Base-by-base conservation (phyloP, 2,113 vertebrate species). In the Mobula birostris region DNA sequence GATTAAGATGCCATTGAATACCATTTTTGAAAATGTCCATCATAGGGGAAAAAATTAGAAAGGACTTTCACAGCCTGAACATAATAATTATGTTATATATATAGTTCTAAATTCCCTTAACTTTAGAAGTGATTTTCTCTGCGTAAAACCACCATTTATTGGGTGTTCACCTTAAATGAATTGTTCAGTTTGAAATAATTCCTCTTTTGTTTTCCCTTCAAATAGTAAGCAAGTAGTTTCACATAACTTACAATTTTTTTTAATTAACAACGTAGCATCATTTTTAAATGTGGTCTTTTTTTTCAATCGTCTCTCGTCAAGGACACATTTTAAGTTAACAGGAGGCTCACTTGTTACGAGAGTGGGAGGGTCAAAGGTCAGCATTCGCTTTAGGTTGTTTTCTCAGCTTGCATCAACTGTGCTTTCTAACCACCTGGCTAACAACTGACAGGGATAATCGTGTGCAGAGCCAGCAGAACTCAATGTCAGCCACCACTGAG, bases 261-360 rank as follows among this genome's bases (percentile, higher is more conserved):
- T 74, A 24, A 56, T 90, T 2, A 74, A 21, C 68, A 93, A 93
- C 11, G 32, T 72, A 72, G 36, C 68, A 74, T 93, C 74, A 93
- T 72, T 93, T 93, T 93, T 40, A 27, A 48, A 21, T 12, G 5
- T 29, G 61, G 91, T 29, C 24, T 76, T 76, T 29, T 76, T 27
- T 93, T 36, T 21, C 48, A 74, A 14, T 2, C 19, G 15, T 27
- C 27, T 92, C 17, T 92, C 32, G n/a, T 32, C 85, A 70, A 66
- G 0, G 66, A 91, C 15, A 24, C 63, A 70, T 72, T 92, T 92
- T 70, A 29, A 56, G 40, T 74, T 93, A 93, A 93, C 91, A 93
- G 91, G 68, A 74, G 91, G 91, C 91, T 93, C 68, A 93, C 91
- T 93, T 93, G 91, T 93, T 93, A 93, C 19, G 56, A 93, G 91